Evolutionary conservation across 2,888 invertebrate species (phyloP), one percentile per base, ranked within the genome.

Genomic region (Nezara viridula): DNA sequence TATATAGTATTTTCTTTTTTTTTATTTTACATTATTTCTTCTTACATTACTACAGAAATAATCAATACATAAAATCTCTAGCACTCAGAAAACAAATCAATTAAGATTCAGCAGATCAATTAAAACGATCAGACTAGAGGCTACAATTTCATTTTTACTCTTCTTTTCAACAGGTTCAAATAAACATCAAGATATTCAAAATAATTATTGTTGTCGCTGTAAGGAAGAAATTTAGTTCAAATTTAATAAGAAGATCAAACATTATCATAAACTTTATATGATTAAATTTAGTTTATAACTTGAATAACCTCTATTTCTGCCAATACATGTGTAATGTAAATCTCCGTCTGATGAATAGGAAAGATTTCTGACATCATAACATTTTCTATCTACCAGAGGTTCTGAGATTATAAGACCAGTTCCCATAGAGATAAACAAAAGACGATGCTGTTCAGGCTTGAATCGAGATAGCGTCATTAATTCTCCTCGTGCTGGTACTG

Each of bases 341-440:
- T 86, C 89, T 66, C 93, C 93, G 91, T 94, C 94, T 44, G 60
- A 21, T 89, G 94, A 93, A 90, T 95, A 94, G 32, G 94, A 93
- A 6, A 95, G 92, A 55, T 95, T 93, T 91, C 94, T 94, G 0
- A 95, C 93, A 24, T 94, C 93, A n/a, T 94, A 92, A 91, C 96
- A 96, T 90, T 95, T 94, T 49, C 94, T 93, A 37, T 95, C 93
- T 21, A 93, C 93, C 91, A 95, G 94, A 2, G 95, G 95, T 90
- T 95, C 95, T 6, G 95, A 95, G 88, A 96, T 93, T 7, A 96
- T 94, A 90, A 94, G 94, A 0, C 97, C 97, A 49, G 94, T 95
- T 60, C 94, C 94, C 37, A 97, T 97, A 52, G 96, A 96, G 89
- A 97, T 93, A 88, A 97, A 93, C 27, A 96, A 93, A 32, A 97